These are phyloP conservation scores for Amphipyra berbera DNA, from an alignment of 2,888 invertebrate genomes.

Conservation along the genomic window DNA sequence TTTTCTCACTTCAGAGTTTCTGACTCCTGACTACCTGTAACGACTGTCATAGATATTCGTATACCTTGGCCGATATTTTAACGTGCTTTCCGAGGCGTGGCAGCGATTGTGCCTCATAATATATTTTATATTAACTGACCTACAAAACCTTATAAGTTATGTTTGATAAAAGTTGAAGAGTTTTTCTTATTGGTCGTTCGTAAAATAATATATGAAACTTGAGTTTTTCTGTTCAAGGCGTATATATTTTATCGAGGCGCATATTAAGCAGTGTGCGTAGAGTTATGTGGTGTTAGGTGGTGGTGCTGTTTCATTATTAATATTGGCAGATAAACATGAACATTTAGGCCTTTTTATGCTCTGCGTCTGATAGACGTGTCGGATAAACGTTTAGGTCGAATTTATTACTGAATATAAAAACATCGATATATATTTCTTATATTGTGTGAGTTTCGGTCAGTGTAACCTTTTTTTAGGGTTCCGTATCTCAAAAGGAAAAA, in stretches of 20 bases:
- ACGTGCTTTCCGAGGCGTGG: too few species aligned
- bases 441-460: too few species aligned
- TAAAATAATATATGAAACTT: conserved; percentile 13
- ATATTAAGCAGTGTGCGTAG: conserved; percentile 25
- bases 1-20: too few species aligned
- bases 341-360: background rate
- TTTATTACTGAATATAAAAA: background rate
- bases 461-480: too few species aligned
- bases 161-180: background rate
- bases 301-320: conserved; percentile 25
- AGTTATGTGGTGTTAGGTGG: conserved; percentile 8
- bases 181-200: background rate
- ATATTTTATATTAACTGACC: too few species aligned
- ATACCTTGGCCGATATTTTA: too few species aligned
- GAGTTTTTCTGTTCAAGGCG: background rate
- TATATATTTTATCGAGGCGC: conserved; percentile 19
- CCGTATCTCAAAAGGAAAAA: too few species aligned
- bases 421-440: too few species aligned
- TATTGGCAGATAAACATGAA: background rate
- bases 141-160: background rate
- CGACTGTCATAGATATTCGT: too few species aligned
- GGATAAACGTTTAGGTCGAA: conserved; percentile 1
- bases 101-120: too few species aligned
- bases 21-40: too few species aligned
- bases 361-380: background rate